Base-by-base conservation (phyloP, 2,888 invertebrate genomes). In the Ormyrus nitidulus region DNA sequence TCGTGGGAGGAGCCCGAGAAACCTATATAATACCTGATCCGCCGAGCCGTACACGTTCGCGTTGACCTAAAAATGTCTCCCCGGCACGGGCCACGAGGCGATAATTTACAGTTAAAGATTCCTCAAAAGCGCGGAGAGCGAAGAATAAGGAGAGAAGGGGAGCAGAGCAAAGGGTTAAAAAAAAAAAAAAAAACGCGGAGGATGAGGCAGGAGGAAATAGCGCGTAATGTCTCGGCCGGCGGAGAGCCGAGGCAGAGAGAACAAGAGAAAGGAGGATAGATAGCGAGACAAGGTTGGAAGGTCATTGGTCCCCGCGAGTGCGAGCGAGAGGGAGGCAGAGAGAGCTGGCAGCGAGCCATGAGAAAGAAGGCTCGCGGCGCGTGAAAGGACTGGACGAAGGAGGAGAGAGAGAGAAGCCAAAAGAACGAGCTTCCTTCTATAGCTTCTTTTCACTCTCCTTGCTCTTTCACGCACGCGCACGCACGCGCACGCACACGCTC, bases 281-380 rank as follows among this genome's bases (percentile, higher is more conserved):
- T 77, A 79, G 69, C 84, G 84, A 86, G 85, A 85, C 85, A 86
- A 86, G 85, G 86, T 86, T 86, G 86, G 85, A 82, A 85, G 86
- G 86, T 86, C 86, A 86, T 85, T 80, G 84, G 83, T 83, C 11
- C 53, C 54, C 10, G 58, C 81, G 82, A 78, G 85, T 71, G 83
- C 49, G 82, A 86, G 58, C 34, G 71, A 56, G 61, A 48, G 54
- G 19, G 19, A 19, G 19, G 1, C 1, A 19, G 19, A 19, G 19
- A 19, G 54, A 61, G 75, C 84, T 84, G 85, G 84, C 84, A 85
- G 84, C 84, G 76, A 84, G 85, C 87, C 84, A 86, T 84, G 85
- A 86, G 85, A 86, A 86, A 85, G 86, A 85, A 85, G 83, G 82
- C 81, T 48, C 53, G 49, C 64, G 59, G 48, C 56, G 13, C 56